Percentiles rank a stretch among this genome's conserved stretches.
Evolutionary conservation across 2,888 invertebrate species (phyloP).

Genomic region (Graphium colonna): DNA sequence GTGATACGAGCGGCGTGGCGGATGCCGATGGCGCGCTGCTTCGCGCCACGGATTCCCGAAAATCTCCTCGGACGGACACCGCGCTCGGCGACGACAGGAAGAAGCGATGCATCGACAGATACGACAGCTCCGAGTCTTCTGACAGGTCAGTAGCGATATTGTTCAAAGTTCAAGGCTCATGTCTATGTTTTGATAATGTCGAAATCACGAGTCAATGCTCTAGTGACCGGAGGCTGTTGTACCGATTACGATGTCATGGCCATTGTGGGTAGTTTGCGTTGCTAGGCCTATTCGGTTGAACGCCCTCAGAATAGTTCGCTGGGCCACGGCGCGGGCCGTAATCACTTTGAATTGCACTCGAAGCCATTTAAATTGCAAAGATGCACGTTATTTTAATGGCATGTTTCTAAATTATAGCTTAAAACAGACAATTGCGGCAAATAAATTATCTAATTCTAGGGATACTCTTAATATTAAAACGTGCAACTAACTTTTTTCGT

Average conservation of each 20-base stretch:
- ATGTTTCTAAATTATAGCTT: not conserved
- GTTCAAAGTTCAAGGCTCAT: conserved; percentile 14
- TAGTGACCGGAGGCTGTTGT: conserved; percentile 74
- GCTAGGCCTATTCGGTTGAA: conserved; percentile 60
- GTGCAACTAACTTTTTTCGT: no score
- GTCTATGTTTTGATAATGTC: conserved; percentile 46
- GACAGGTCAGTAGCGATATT: conserved; percentile 85
- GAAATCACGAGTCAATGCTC: conserved; percentile 72
- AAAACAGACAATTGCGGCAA: no score
- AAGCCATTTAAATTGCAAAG: conserved; percentile 33
- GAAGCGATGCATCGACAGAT: conserved; percentile 93
- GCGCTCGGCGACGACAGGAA: conserved; percentile 82
- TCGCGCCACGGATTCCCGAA: conserved; percentile 59
- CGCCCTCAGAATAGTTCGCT: conserved; percentile 54
- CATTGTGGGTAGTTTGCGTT: conserved; percentile 62
- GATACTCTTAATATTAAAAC: no score
- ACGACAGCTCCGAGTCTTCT: conserved; percentile 96
- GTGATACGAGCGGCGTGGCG: conserved; percentile 75
- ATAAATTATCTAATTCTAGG: no score
- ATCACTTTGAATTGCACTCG: conserved; percentile 43
- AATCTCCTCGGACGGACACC: conserved; percentile 53
- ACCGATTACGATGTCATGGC: conserved; percentile 74
- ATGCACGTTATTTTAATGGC: conserved; percentile 9
- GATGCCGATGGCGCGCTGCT: conserved; percentile 52
- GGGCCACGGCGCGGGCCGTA: conserved; percentile 45